Conservation (phyloP, 2,797 vertebrate species). For the Aeoliscus strigatus region DNA sequence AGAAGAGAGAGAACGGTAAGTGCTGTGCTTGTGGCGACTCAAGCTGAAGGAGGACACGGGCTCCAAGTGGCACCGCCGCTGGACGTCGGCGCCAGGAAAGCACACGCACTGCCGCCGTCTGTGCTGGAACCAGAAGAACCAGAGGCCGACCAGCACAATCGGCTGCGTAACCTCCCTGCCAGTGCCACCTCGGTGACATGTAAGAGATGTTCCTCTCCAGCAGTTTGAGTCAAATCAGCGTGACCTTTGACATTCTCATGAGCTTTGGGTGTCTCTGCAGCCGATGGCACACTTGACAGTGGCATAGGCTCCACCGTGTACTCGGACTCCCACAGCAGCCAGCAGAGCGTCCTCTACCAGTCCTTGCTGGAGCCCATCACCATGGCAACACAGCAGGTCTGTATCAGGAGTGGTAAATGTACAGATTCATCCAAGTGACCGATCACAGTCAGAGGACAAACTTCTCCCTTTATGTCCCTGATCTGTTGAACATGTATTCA, state of each 20-base stretch:
- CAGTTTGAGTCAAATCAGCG: not conserved
- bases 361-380: slow-evolving; percentile 81
- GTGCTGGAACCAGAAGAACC: slow-evolving; percentile 80
- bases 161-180: slow-evolving; percentile 75
- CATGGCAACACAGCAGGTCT: slow-evolving; percentile 80
- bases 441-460: slow-evolving; percentile 27
- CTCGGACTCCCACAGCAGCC: slow-evolving; percentile 93
- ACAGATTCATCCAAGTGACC: slow-evolving; percentile 33
- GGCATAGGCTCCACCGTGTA: slow-evolving; percentile 93
- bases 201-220: slow-evolving; percentile 60
- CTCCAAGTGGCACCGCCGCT: slow-evolving; percentile 60
- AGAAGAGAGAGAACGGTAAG: slow-evolving; percentile 85
- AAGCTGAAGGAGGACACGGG: slow-evolving; percentile 62
- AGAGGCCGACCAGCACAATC: slow-evolving; percentile 82
- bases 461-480: too few relatives aligned
- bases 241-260: slow-evolving; percentile 13
- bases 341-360: slow-evolving; percentile 89
- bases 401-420: slow-evolving; percentile 73
- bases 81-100: slow-evolving; percentile 70
- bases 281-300: slow-evolving; percentile 91
- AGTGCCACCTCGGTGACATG: slow-evolving; percentile 89
- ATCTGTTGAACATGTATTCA: too few relatives aligned
- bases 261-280: slow-evolving; percentile 69
- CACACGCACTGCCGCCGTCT: slow-evolving; percentile 69
- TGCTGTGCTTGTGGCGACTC: slow-evolving; percentile 58